These are phyloP conservation scores for Sicus ferrugineus DNA, from an alignment of 2,888 invertebrate genomes.

Conservation along the genomic window DNA sequence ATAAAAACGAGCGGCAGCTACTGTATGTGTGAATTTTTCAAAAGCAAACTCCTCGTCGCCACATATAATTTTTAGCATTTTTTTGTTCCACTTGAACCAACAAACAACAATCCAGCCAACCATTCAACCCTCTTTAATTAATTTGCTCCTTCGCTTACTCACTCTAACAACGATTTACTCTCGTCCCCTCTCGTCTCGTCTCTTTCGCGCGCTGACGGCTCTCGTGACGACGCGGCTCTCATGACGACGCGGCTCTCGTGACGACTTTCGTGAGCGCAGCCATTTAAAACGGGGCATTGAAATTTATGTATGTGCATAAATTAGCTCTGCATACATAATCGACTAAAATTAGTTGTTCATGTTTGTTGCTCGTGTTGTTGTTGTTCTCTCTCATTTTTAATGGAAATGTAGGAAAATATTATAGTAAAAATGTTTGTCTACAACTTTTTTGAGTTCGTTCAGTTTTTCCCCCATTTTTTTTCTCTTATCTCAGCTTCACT, in stretches of 20 bases:
- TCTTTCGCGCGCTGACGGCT: neutral
- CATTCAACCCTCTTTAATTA: neutral
- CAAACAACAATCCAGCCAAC: neutral
- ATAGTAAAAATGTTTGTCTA: neutral
- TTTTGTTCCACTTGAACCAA: neutral
- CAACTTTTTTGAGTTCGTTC: neutral
- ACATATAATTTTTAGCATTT: neutral
- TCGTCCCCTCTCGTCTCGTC: neutral
- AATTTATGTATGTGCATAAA: slow-evolving; percentile 29
- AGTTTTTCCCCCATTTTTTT: neutral
- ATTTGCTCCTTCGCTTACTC: neutral
- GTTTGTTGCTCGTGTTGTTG: neutral
- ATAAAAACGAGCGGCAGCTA: neutral
- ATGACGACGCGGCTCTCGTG: neutral
- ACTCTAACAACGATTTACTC: neutral
- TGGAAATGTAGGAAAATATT: no score
- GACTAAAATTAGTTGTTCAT: slow-evolving; percentile 10
- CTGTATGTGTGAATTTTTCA: neutral
- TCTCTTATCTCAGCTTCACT: neutral
- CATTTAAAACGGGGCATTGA: slow-evolving; percentile 9
- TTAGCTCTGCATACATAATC: slow-evolving; percentile 20
- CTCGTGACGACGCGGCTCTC: neutral
- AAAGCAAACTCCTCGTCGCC: neutral
- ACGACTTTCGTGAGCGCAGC: neutral
- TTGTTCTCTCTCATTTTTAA: no score